Conservation (phyloP, 2,797 vertebrate genomes). For the Cuculus canorus region DNA sequence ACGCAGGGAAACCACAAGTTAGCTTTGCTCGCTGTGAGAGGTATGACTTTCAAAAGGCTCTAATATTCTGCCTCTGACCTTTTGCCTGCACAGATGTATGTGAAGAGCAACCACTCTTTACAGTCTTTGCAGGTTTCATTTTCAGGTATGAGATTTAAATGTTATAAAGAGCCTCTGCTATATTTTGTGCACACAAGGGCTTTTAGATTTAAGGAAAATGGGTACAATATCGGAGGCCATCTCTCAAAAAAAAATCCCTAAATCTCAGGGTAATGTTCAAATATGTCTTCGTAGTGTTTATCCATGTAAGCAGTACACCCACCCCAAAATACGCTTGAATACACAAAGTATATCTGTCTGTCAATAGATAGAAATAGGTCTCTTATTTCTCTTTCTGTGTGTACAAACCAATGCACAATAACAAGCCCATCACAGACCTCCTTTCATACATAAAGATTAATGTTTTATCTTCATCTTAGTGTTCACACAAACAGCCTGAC, state of each 20-base stretch:
- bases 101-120: not conserved
- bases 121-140: not conserved
- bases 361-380: not conserved
- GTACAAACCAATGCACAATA: not conserved
- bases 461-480: not conserved
- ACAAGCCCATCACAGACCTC: not conserved
- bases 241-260: not conserved
- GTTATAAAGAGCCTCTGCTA: not conserved
- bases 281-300: not conserved
- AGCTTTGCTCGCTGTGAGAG: not conserved
- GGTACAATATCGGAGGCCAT: not conserved
- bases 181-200: not conserved
- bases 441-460: not conserved
- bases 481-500: not conserved
- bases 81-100: not conserved
- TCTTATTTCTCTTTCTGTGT: not conserved
- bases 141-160: not conserved
- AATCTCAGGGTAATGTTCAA: not conserved
- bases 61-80: not conserved
- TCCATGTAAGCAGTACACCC: not conserved
- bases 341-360: not conserved
- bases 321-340: not conserved
- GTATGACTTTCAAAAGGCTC: not conserved
- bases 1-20: not conserved
- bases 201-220: not conserved